Conservation (phyloP, 2,113 vertebrate genomes). For the Aix galericulata region DNA sequence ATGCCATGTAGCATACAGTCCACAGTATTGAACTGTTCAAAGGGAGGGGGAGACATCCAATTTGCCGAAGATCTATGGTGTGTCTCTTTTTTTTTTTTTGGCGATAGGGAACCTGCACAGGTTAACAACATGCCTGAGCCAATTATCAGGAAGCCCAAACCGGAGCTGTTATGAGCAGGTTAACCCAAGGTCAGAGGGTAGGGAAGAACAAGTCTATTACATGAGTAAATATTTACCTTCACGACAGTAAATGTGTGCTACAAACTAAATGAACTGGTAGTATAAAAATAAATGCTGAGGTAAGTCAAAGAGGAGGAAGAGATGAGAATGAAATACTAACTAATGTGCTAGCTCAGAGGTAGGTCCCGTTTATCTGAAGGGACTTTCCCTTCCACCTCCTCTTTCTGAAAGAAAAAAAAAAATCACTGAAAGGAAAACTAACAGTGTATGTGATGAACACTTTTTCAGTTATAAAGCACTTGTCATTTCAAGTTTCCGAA, state of each 20-base stretch:
- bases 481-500: background rate
- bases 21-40: background rate
- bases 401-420: background rate
- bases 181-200: constrained; percentile 22
- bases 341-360: background rate
- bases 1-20: accelerated
- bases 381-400: background rate
- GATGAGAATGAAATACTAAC: background rate
- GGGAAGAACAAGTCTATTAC: constrained; percentile 9
- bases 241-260: background rate
- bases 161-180: background rate
- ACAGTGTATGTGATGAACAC: background rate
- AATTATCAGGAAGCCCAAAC: background rate
- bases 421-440: background rate
- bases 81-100: background rate
- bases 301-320: constrained; percentile 24
- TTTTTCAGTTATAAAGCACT: background rate
- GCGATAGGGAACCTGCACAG: background rate
- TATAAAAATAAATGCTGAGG: constrained; percentile 42
- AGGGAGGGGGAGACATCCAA: no score
- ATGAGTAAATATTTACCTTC: constrained; percentile 62
- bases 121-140: background rate
- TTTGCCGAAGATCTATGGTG: no score
- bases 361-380: background rate
- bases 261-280: background rate